phyloP scores from a whole-genome alignment of 2,113 vertebrate species.

The Hylia prasina region DNA sequence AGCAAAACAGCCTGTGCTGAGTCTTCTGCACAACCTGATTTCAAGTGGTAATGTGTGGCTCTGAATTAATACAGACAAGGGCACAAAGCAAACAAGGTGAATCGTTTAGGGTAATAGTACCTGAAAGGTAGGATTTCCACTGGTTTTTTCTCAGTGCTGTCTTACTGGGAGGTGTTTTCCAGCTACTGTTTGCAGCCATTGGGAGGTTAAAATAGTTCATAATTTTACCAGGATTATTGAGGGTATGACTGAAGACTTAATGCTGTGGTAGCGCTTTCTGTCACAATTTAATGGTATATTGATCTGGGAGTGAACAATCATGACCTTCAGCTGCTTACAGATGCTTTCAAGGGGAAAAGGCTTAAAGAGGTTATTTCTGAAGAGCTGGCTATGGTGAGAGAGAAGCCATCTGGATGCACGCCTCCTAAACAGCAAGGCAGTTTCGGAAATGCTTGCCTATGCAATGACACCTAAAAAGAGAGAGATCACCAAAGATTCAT shows the following conservation, averaged over 20 bases:
- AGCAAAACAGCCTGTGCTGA: background rate
- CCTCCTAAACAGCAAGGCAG: constrained; percentile 7
- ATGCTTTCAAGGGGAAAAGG: constrained; percentile 62
- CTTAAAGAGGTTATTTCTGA: constrained; percentile 57
- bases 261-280: constrained; percentile 69
- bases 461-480: constrained; percentile 8
- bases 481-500: constrained; percentile 23
- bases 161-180: background rate
- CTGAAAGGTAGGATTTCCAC: background rate
- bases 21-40: background rate
- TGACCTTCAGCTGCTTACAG: constrained; percentile 72
- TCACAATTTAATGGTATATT: constrained; percentile 75
- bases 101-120: background rate
- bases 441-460: constrained; percentile 28
- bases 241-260: constrained; percentile 64
- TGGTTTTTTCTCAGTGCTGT: constrained; percentile 14
- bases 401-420: background rate
- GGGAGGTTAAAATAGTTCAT: constrained; percentile 70
- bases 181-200: constrained; percentile 4
- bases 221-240: constrained; percentile 69
- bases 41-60: background rate
- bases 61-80: background rate
- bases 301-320: constrained; percentile 70
- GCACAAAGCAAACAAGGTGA: background rate
- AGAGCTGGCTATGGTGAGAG: background rate